These are phyloP conservation scores for Pseudococcus jackbeardsleyi DNA, from an alignment of 2,888 invertebrate species.

Conservation along the genomic window DNA sequence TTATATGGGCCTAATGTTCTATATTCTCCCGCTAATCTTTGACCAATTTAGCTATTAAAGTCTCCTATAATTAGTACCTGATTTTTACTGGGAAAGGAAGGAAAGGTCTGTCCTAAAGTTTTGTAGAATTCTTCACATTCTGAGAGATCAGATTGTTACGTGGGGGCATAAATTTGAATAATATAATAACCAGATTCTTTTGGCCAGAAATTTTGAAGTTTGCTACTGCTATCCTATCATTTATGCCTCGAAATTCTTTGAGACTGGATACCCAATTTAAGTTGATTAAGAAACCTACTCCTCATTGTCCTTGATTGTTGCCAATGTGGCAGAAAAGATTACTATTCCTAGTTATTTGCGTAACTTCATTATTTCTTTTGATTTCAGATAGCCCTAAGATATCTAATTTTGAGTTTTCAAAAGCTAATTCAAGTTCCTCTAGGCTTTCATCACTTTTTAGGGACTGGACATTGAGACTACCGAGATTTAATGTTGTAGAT, in stretches of 20 bases:
- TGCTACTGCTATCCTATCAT: conserved; percentile 31
- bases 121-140: conserved; percentile 7
- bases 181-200: neutral
- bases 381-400: conserved; percentile 55
- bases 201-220: neutral
- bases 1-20: neutral
- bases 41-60: neutral
- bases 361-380: neutral
- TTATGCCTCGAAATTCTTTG: conserved; percentile 15
- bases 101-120: no score
- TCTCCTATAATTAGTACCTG: neutral
- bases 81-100: no score
- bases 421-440: conserved; percentile 65
- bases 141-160: neutral
- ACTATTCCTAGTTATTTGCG: neutral
- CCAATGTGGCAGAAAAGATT: conserved; percentile 54
- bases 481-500: neutral
- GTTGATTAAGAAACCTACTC: conserved; percentile 56
- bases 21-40: neutral
- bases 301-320: conserved; percentile 29
- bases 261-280: neutral
- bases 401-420: conserved; percentile 71
- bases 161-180: conserved; percentile 44
- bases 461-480: conserved; percentile 15
- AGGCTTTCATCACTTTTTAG: neutral